phyloP scores from a whole-genome alignment of 2,888 invertebrate species.

The Sialis fuliginosa region DNA sequence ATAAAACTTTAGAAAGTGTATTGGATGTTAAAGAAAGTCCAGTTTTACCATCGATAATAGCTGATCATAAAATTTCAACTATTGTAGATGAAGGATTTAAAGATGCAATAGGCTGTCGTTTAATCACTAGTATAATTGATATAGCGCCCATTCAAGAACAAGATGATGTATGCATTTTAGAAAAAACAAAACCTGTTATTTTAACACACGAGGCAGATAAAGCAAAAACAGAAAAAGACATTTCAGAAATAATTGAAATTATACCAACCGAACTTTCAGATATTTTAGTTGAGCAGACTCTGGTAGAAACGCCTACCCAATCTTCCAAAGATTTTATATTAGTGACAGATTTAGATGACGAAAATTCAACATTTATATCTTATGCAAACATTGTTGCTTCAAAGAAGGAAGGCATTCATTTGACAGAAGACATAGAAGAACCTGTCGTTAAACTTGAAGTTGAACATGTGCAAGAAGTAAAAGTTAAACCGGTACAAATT shows the following conservation, averaged over 20 bases:
- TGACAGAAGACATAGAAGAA: slow-evolving; percentile 21
- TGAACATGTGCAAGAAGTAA: slow-evolving; percentile 7
- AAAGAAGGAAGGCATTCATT: slow-evolving; percentile 13
- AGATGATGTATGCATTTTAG: slow-evolving; percentile 1
- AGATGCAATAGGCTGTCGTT: neutral
- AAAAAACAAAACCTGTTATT: too few relatives aligned
- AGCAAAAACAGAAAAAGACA: slow-evolving; percentile 9
- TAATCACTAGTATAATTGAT: neutral
- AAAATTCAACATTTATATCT: slow-evolving; percentile 19
- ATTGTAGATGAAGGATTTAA: neutral
- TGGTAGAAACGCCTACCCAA: slow-evolving; percentile 3
- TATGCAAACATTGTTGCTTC: slow-evolving; percentile 51
- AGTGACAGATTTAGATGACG: neutral
- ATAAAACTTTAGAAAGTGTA: neutral
- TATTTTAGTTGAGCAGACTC: slow-evolving; percentile 6
- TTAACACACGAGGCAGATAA: slow-evolving; percentile 5
- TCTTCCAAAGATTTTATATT: neutral
- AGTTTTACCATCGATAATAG: neutral
- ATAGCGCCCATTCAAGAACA: slow-evolving; percentile 4
- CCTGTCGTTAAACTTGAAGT: slow-evolving; percentile 1
- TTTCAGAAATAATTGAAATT: slow-evolving; percentile 8
- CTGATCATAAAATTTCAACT: neutral
- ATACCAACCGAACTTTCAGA: neutral
- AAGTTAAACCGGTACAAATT: slow-evolving; percentile 17
- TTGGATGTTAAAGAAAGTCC: neutral